These are phyloP conservation scores for Drosophila equinoxialis DNA, from an alignment of 1,140 invertebrate genomes.

Conservation along the genomic window DNA sequence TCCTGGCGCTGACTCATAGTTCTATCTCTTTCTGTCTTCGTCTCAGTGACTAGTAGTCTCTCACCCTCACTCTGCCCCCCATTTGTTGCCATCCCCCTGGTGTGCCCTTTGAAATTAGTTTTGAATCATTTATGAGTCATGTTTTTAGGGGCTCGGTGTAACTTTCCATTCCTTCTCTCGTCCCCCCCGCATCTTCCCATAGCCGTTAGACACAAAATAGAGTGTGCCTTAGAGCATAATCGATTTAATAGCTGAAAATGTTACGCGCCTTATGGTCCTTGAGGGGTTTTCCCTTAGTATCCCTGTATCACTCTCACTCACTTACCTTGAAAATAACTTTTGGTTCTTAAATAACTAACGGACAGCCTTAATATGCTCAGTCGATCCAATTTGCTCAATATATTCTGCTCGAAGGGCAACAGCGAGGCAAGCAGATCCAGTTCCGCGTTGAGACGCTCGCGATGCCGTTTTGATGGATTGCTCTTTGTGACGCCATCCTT, in stretches of 20 bases:
- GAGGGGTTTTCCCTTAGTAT: background rate
- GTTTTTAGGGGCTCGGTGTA: constrained; percentile 35
- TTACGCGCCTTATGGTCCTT: constrained; percentile 61
- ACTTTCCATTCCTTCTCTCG: background rate
- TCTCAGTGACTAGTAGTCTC: constrained; percentile 28
- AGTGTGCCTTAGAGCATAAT: constrained; percentile 59
- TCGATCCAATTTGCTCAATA: constrained; percentile 98
- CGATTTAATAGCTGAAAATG: constrained; percentile 74
- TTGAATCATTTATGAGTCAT: constrained; percentile 82
- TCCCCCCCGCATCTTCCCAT: background rate
- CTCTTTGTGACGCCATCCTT: constrained; percentile 99
- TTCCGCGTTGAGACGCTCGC: constrained; percentile 98
- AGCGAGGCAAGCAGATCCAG: constrained; percentile 98
- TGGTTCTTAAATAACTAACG: constrained; percentile 98
- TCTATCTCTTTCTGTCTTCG: constrained; percentile 18
- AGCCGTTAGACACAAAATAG: constrained; percentile 9
- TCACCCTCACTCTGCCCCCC: background rate
- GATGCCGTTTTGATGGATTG: constrained; percentile 98
- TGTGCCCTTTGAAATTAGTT: constrained; percentile 76
- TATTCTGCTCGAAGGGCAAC: constrained; percentile 98
- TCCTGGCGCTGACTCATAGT: constrained; percentile 9
- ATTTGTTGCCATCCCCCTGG: constrained; percentile 35
- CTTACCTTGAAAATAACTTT: constrained; percentile 99
- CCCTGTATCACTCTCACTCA: background rate
- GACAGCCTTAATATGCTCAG: constrained; percentile 98